Evolutionary conservation across 2,797 vertebrate species (phyloP), one percentile per base, ranked within the genome.

Genomic region (Amniataba percoides): DNA sequence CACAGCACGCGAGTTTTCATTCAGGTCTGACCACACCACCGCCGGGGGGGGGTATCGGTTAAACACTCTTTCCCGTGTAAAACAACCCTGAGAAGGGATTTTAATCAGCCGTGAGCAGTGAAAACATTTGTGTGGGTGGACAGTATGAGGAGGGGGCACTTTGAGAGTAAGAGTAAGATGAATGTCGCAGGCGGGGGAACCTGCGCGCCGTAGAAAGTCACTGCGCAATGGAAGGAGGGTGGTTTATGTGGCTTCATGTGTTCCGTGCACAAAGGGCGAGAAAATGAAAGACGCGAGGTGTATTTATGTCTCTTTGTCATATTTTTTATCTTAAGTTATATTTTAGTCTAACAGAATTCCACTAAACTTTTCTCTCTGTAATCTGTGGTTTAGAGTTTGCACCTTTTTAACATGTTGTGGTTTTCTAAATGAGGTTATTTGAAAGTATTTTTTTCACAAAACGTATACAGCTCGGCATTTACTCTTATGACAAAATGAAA

Each of bases 61-160:
- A 0, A 15, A 45, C 4, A 19, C 7, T 27, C 9, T 25, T 13
- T 13, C 59, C 34, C 55, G 27, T 31, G 3, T 5, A 31, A 36
- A 49, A 23, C 13, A 27, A 52, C 3, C 1, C 1, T 0, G 27
- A 25, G 19, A 3, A 23, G 45, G 10, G 10, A 21, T 65, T 23
- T 31, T 4, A 36, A 16, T 71, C 19, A 46, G 27, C 9, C 12
- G 5, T 1, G 9, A 18, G 21, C 27, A 48, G 70, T 51, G 11
- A 74, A 77, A 66, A 18, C 16, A 9, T 3, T 12, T 0, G 7
- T 21, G 87, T 88, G 81, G 82, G 90, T n/a, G 42, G 65, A 80
- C 75, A 61, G 61, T 73, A 0, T 51, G 31, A 71, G 11, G 74
- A 3, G 51, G 42, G 74, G 48, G n/a, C n/a, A n/a, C 45, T 81